phyloP scores from a whole-genome alignment of 1,140 invertebrate species.

The Schmidtea mediterranea region DNA sequence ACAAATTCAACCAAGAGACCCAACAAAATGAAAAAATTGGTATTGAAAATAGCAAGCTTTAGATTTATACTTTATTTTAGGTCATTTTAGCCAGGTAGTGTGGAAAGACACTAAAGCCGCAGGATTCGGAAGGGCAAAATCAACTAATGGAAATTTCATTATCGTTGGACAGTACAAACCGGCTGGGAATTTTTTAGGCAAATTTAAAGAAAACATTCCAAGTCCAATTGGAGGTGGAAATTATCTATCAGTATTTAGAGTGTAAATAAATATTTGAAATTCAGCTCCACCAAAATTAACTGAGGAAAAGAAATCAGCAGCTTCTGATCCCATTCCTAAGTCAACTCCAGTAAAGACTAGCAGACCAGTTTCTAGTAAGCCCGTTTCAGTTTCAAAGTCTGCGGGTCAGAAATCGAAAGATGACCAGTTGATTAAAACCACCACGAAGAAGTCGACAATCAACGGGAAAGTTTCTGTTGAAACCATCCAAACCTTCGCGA shows the following conservation, averaged over 20 bases:
- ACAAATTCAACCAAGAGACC: slow-evolving; percentile 33
- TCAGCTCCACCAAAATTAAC: not conserved
- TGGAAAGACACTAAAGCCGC: slow-evolving; percentile 42
- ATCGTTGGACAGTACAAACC: slow-evolving; percentile 49
- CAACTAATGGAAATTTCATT: slow-evolving; percentile 31
- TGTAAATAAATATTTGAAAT: not conserved
- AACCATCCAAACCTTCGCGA: not conserved
- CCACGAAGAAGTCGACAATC: not conserved
- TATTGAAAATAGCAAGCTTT: slow-evolving; percentile 7
- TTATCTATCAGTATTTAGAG: not conserved
- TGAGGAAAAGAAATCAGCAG: not conserved
- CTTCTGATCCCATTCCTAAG: not conserved
- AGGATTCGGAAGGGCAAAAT: slow-evolving; percentile 37
- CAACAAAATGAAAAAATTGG: slow-evolving; percentile 4
- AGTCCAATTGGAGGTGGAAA: not conserved
- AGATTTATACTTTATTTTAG: not conserved
- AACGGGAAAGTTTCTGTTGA: not conserved
- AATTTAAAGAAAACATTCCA: slow-evolving; percentile 39
- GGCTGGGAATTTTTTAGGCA: slow-evolving; percentile 40
- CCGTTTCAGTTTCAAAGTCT: not conserved
- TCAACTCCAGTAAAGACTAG: not conserved
- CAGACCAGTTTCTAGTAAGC: not conserved
- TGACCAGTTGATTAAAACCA: not conserved
- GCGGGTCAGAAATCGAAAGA: not conserved
- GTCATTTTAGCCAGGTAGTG: slow-evolving; percentile 22